Conservation (phyloP, 2,797 vertebrate genomes). For the Pygocentrus nattereri region DNA sequence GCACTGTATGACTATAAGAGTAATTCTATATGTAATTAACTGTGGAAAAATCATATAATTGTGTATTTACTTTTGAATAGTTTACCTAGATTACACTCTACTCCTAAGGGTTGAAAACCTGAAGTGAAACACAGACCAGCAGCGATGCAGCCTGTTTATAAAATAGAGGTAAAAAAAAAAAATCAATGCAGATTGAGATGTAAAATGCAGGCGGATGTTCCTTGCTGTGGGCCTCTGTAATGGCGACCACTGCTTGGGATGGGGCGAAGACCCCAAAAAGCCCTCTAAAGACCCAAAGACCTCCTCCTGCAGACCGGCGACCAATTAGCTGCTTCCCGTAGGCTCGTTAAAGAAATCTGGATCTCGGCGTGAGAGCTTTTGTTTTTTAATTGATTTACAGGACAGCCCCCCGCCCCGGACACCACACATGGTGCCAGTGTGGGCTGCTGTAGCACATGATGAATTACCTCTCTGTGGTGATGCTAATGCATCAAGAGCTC, state of each 20-base stretch:
- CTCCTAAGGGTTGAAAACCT: background rate
- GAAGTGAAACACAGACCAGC: background rate
- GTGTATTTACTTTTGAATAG: too few relatives aligned
- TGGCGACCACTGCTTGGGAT: background rate
- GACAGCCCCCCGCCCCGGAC: constrained; percentile 56
- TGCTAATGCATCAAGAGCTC: constrained; percentile 82
- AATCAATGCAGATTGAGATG: constrained; percentile 47
- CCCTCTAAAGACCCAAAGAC: constrained; percentile 42
- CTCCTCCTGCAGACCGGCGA: constrained; percentile 67
- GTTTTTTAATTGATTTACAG: constrained; percentile 90
- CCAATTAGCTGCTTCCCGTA: constrained; percentile 82
- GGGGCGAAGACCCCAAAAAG: constrained; percentile 21
- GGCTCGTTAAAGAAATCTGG: constrained; percentile 83
- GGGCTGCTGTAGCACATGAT: constrained; percentile 84
- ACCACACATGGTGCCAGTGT: constrained; percentile 75
- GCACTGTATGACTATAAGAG: too few relatives aligned
- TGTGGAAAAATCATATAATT: too few relatives aligned
- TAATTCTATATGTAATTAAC: too few relatives aligned
- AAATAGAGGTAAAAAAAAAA: background rate
- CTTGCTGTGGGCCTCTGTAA: constrained; percentile 25
- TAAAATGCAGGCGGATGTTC: constrained; percentile 32
- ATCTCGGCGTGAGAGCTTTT: constrained; percentile 79
- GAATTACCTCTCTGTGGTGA: constrained; percentile 80
- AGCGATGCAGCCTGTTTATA: constrained; percentile 4
- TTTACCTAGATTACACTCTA: too few relatives aligned